Evolutionary conservation across 1,140 invertebrate genomes (phyloP).

Genomic region (Drosophila prosaltans): DNA sequence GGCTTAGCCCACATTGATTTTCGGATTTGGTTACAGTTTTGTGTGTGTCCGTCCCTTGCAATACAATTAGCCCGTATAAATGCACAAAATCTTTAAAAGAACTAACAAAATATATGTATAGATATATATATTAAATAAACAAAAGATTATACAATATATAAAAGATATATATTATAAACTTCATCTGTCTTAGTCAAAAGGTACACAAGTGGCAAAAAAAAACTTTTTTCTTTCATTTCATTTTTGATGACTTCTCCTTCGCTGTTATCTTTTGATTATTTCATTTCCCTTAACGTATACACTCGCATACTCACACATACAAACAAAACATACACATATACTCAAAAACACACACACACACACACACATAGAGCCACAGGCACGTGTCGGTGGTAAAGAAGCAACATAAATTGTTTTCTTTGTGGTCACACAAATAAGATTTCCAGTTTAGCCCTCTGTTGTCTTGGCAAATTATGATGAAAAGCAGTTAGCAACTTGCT

Average conservation of each 20-base stretch:
- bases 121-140: neutral
- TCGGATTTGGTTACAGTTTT: slow-evolving; percentile 12
- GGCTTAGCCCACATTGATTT: slow-evolving; percentile 11
- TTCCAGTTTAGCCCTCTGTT: slow-evolving; percentile 37
- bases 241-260: slow-evolving; percentile 44
- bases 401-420: slow-evolving; percentile 35
- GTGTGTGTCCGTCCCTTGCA: neutral
- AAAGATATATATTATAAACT: neutral
- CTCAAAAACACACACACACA: slow-evolving; percentile 26
- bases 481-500: slow-evolving; percentile 32
- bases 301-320: slow-evolving; percentile 28
- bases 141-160: neutral
- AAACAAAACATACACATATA: neutral
- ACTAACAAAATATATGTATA: neutral
- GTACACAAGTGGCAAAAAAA: neutral
- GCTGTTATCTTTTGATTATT: slow-evolving; percentile 75
- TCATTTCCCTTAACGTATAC: slow-evolving; percentile 57
- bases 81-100: neutral
- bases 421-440: slow-evolving; percentile 26
- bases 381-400: slow-evolving; percentile 37
- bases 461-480: slow-evolving; percentile 68
- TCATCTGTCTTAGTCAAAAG: neutral
- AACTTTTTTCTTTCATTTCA: slow-evolving; percentile 3
- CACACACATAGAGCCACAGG: neutral
- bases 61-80: slow-evolving; percentile 35